Evolutionary conservation across 2,113 vertebrate species (phyloP).

Genomic region (Ameiurus melas): DNA sequence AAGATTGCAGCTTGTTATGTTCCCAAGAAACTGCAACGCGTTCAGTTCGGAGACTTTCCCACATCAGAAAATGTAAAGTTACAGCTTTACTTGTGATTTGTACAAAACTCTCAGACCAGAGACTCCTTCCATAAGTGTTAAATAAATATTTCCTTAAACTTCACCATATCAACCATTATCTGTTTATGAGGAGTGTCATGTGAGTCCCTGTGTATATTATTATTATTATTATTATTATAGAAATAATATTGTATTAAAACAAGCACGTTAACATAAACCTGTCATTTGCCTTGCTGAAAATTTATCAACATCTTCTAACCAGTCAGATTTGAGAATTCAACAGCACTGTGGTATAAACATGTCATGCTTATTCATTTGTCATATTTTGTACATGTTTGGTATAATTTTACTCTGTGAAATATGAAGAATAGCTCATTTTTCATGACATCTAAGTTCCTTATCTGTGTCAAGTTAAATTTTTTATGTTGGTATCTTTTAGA

Average conservation of each 20-base stretch:
- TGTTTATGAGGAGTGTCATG: not conserved
- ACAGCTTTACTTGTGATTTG: not conserved
- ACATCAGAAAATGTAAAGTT: not conserved
- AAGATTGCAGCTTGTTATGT: not conserved
- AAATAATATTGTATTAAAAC: not conserved
- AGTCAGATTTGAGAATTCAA: not conserved
- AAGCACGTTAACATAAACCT: not conserved
- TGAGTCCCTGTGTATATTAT: not conserved
- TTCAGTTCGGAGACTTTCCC: not conserved
- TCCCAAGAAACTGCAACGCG: not conserved
- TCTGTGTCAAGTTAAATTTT: not conserved
- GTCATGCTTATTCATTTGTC: not conserved
- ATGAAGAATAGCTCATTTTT: not conserved
- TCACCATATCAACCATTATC: not conserved
- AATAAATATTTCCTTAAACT: not conserved
- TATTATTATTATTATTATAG: not conserved
- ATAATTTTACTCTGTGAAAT: not conserved
- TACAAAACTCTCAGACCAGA: not conserved
- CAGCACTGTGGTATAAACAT: not conserved
- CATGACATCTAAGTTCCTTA: not conserved
- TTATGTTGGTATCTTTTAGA: not conserved
- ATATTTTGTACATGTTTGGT: not conserved
- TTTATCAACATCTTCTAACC: not conserved
- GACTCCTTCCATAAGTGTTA: not conserved
- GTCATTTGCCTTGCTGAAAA: constrained; percentile 1